Conservation (phyloP, 2,888 invertebrate species). For the Tetragonula carbonaria region DNA sequence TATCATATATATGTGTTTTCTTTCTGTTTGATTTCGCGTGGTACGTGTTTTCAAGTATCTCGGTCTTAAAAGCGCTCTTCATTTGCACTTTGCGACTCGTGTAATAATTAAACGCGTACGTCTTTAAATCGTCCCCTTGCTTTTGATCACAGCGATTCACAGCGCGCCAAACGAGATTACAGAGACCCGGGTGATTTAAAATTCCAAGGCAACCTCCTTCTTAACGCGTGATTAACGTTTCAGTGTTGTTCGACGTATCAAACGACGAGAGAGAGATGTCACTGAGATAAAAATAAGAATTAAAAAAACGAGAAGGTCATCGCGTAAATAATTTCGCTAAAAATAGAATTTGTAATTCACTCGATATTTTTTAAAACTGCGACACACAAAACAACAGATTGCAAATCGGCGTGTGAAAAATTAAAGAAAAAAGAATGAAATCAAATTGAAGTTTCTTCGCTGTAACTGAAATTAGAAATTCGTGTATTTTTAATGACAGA, state of each 20-base stretch:
- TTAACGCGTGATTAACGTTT: not conserved
- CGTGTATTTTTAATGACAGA: too few relatives aligned
- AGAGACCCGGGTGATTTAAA: not conserved
- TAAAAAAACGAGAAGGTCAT: too few relatives aligned
- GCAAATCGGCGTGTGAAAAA: too few relatives aligned
- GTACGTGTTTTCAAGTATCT: not conserved
- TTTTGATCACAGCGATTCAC: slow-evolving; percentile 5
- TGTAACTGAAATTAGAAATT: too few relatives aligned
- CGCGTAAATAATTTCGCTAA: too few relatives aligned
- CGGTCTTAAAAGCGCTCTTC: not conserved
- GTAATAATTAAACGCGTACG: slow-evolving; percentile 10
- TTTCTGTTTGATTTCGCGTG: too few relatives aligned
- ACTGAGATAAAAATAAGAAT: too few relatives aligned
- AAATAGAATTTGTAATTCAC: too few relatives aligned
- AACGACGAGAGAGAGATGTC: not conserved
- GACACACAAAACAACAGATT: too few relatives aligned
- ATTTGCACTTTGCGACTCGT: slow-evolving; percentile 3
- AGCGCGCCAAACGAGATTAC: not conserved
- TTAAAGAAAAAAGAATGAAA: too few relatives aligned
- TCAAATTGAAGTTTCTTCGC: too few relatives aligned
- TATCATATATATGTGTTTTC: not conserved
- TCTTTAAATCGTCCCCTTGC: not conserved
- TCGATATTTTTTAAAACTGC: too few relatives aligned
- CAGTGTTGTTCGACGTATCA: not conserved
- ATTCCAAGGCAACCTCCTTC: not conserved